Conservation (phyloP, 1,140 invertebrate species). For the Meloidogyne hapla region DNA sequence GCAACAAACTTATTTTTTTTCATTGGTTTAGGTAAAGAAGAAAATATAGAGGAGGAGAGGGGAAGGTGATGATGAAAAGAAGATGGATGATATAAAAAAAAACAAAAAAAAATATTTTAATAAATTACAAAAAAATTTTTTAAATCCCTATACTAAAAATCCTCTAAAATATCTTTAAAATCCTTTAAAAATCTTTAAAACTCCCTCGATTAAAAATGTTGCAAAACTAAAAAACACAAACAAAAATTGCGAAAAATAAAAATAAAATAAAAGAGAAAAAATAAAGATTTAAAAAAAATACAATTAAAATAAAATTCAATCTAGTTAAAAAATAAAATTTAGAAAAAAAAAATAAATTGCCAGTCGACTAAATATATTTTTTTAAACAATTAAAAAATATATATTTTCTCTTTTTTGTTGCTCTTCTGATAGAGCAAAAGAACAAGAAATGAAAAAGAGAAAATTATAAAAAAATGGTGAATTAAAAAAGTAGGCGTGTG, state of each 20-base stretch:
- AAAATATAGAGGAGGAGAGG: not conserved
- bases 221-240: not conserved
- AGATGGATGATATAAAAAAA: not conserved
- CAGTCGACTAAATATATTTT: no score
- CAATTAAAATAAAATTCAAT: not conserved
- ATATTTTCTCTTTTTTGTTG: no score
- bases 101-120: no score
- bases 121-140: no score
- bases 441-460: not conserved
- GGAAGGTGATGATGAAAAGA: no score
- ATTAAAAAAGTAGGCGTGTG: not conserved
- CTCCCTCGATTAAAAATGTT: no score
- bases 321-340: conserved; percentile 6
- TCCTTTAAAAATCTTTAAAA: no score
- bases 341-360: not conserved
- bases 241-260: not conserved
- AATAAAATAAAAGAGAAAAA: not conserved
- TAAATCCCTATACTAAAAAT: no score
- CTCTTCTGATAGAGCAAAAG: not conserved
- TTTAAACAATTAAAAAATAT: not conserved
- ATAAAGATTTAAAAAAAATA: not conserved
- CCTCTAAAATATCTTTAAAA: no score
- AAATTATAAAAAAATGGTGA: conserved; percentile 1
- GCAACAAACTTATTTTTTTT: not conserved
- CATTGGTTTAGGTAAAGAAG: not conserved